Evolutionary conservation across 2,888 invertebrate genomes (phyloP), one percentile per base, ranked within the genome.

Genomic region (Tetragonisca angustula): DNA sequence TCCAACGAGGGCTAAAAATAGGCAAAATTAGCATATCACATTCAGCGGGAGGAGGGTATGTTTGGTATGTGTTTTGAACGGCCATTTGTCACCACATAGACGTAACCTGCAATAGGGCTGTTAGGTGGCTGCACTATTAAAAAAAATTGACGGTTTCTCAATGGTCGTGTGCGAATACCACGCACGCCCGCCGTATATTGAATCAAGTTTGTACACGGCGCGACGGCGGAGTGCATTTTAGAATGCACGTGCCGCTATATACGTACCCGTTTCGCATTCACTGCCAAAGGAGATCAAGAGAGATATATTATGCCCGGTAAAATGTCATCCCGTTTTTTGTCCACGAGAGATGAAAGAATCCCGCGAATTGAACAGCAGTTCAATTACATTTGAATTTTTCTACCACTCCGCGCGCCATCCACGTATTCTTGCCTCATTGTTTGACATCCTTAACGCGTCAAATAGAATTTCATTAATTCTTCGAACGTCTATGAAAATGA

Each of bases 321-420:
- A 87, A 83, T 83, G 82, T 64, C 87, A 50, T 76, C 67, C 82
- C 64, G 79, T 69, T 87, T 87, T 36, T 82, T 85, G 79, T 83
- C 74, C 73, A 27, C 50, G 43, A 27, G 49, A 69, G 71, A 73
- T 74, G 78, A 85, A 76, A 71, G 68, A 70, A 71, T 73, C 69
- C 62, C 32, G 62, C n/a, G 27, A 64, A 64, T 67, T 81, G 79
- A 68, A 67, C 54, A 27, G n/a, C 24, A 59, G 36, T 17, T 62
- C 27, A 52, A 54, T 21, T 15, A 36, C 59, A 21, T 11, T 27
- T 67, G 13, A 62, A 27, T n/a, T 74, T 74, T 24, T 3, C 1
- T 27, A 2, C 1, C 17, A 24, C 24, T 19, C 24, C 49, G 6
- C 19, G 6, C 1, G 5, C 9, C 27, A 27, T 27, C 27, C 27